Evolutionary conservation across 2,797 vertebrate genomes (phyloP).

Genomic region (Lepilemur ruficaudatus): DNA sequence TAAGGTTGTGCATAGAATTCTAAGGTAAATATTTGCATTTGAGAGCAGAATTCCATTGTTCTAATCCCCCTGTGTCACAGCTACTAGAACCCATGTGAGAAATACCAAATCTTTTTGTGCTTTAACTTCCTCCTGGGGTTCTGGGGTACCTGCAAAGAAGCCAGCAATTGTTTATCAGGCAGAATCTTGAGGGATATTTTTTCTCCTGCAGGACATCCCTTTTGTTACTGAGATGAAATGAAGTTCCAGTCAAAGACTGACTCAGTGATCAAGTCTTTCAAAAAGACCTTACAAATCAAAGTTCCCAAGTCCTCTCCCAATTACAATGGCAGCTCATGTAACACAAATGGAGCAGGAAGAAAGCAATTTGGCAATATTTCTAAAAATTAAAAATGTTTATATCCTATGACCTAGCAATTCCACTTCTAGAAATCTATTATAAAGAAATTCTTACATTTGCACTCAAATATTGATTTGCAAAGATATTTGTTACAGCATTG

Average conservation of each 20-base stretch:
- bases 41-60: neutral
- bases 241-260: neutral
- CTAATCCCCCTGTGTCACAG: neutral
- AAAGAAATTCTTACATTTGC: neutral
- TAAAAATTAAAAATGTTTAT: neutral
- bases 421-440: neutral
- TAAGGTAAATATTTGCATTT: neutral
- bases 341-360: neutral
- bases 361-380: neutral
- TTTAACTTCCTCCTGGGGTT: neutral
- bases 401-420: neutral
- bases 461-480: neutral
- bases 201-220: neutral
- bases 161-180: neutral
- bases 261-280: neutral
- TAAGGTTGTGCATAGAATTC: neutral
- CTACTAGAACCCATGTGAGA: neutral
- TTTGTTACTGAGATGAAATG: neutral
- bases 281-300: neutral
- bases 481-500: neutral
- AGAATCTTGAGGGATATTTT: neutral
- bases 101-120: neutral
- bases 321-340: neutral
- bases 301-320: neutral
- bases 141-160: neutral